Evolutionary conservation across 1,140 invertebrate species (phyloP), one percentile per base, ranked within the genome.

Genomic region (Orius insidiosus): DNA sequence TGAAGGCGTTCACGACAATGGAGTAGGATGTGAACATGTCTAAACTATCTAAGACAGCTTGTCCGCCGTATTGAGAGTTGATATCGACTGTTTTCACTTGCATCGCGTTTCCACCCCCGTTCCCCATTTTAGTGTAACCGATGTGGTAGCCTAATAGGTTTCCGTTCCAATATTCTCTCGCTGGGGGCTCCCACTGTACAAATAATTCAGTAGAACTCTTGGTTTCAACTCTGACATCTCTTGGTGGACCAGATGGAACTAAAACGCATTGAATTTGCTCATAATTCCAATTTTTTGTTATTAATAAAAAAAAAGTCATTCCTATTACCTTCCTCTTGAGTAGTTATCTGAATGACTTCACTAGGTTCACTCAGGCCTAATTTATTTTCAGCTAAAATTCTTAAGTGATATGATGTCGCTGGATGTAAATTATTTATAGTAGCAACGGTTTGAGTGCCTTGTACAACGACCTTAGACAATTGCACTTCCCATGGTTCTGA

Each of bases 91-190:
- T 80, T 56, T 78, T 76, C 35, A 79, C 77, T 24, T 63, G 60
- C 9, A 63, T 58, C 19, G 59, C 58, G 6, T 46, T 18, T 50
- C 59, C 56, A 35, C 59, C 55, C 37, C 3, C 34, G 18, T 9
- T 31, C 14, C 38, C 46, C 5, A 47, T 61, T 50, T 66, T 78
- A 62, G 83, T 80, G 66, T 88, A 93, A 40, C 89, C 88, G 6
- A 95, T 78, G 58, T 94, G 88, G 61, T 94, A 96, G 11, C 90
- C 90, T 2, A 87, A 70, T 52, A 95, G 76, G 52, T 85, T 81
- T 9, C 90, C 92, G 63, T 95, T 92, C 77, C 84, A 87, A 42
- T 85, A 68, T 59, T 89, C 82, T 52, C 78, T 68, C 50, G 78
- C 74, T 9, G 90, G 89, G 8, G 88, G 82, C 64, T 85, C 80